These are phyloP conservation scores for Dipodomys stephensi DNA, from an alignment of 2,113 vertebrate genomes.

Conservation along the genomic window DNA sequence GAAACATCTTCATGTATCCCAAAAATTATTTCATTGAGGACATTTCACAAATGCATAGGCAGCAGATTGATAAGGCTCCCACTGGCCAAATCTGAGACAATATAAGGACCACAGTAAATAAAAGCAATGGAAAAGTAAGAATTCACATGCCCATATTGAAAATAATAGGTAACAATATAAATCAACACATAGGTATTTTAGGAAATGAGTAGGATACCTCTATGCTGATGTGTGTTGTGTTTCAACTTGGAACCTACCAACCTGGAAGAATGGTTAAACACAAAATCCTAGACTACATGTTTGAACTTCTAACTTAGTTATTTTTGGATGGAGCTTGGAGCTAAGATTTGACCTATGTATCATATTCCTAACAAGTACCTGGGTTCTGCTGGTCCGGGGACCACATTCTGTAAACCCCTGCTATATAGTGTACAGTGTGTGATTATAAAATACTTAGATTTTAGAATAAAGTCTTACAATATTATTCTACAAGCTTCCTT, in stretches of 20 bases:
- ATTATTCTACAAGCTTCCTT: not conserved
- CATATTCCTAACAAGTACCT: not conserved
- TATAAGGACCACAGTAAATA: not conserved
- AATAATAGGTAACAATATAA: not conserved
- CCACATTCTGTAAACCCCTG: not conserved
- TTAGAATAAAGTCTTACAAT: not conserved
- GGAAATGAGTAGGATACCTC: not conserved
- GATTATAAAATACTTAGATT: not conserved
- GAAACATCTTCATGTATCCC: not conserved
- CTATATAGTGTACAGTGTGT: too few relatives aligned
- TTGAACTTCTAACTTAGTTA: not conserved
- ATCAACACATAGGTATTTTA: not conserved
- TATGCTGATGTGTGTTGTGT: not conserved
- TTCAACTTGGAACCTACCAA: not conserved
- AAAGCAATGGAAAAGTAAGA: constrained; percentile 11
- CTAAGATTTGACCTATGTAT: too few relatives aligned
- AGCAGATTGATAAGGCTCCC: not conserved
- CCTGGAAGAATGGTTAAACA: not conserved
- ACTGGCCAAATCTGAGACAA: not conserved
- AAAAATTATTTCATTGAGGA: not conserved
- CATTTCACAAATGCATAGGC: not conserved
- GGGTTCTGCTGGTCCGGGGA: not conserved
- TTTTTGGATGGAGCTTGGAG: not conserved
- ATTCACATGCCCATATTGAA: not conserved
- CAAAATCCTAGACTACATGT: not conserved